Evolutionary conservation across 1,140 invertebrate species (phyloP), one percentile per base, ranked within the genome.

Genomic region (Lerema accius): DNA sequence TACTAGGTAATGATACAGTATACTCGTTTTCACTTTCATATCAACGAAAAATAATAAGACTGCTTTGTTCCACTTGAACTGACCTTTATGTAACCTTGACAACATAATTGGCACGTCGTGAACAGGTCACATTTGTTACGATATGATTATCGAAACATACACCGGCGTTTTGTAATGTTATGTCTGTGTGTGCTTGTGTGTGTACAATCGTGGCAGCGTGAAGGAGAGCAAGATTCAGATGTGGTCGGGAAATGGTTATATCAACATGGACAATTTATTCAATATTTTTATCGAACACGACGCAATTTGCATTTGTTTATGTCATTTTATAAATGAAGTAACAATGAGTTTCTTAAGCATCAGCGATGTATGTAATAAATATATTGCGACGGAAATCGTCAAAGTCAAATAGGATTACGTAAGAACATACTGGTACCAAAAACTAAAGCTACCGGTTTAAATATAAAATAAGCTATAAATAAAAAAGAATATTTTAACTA

Each of bases 201-300:
- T 55, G 37, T 42, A 42, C 39, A 42, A 42, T 28, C 19, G 17
- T 42, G 19, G 17, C 40, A 10, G 16, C 28, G 13, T 55, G 51
- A 55, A 55, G 51, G 51, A 55, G 51, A 55, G 51, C 51, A 4
- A 19, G 37, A 39, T 55, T 32, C 28, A 9, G 13, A 23, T 35
- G 39, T 39, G 50, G 37, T 26, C 51, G 39, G 37, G 51, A 55
- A 55, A 42, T 42, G 13, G 11, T 13, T 26, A 42, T 42, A 11
- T 42, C 19, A 23, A 2, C 5, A 5, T 23, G 19, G 5, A 17
- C 5, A 35, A 49, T 15, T 32, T 28, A 15, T 49, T 32, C 7
- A 32, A 23, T 32, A 32, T 32, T 32, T 32, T 32, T 32, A 32
- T 9, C 9, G 28, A 23, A 23, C 19, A 23, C 19, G 19, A 2